Base-by-base conservation (phyloP, 2,888 invertebrate genomes). In the Hylaea fasciaria region DNA sequence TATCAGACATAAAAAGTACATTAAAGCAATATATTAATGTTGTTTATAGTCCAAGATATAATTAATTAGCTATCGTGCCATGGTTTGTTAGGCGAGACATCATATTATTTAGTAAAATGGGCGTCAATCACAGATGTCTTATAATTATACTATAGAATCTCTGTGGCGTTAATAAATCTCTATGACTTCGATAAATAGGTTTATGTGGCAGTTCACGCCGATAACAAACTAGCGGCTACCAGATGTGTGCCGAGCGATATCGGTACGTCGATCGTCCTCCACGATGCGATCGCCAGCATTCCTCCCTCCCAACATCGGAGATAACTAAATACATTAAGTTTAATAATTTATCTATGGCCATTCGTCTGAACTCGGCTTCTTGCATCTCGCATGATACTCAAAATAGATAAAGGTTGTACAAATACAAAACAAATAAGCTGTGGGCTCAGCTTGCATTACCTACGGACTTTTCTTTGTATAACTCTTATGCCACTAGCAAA, bases 101-200 rank as follows among this genome's bases (percentile, higher is more conserved):
- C 75, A 76, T 81, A 80, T 83, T 83, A 83, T 83, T 83, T 77
- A 79, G 76, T 79, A 77, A 81, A 85, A 82, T 80, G 77, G 76
- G 67, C 70, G 73, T 80, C 78, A 74, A 22, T 22, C 22, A 22
- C 2, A 5, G 5, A 22, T 5, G 5, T 22, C 22, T 22, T 5
- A n/a, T 22, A 22, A n/a, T n/a, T 22, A 22, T 22, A 22, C 5
- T 22, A 22, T 22, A 22, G 22, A 5, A 22, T 22, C 22, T 22
- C 5, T 22, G 22, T 22, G 76, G 67, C 70, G 73, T 80, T 78
- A 74, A 86, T 87, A 85, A 85, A 86, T 87, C 85, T 84, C 78
- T 73, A 72, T 84, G 86, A 87, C 85, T 86, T 81, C 82, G 85
- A 85, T 86, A 83, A 84, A 87, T 87, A 82, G 82, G 82, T 81